phyloP scores from a whole-genome alignment of 2,888 invertebrate genomes.

The Synergus japonicus region DNA sequence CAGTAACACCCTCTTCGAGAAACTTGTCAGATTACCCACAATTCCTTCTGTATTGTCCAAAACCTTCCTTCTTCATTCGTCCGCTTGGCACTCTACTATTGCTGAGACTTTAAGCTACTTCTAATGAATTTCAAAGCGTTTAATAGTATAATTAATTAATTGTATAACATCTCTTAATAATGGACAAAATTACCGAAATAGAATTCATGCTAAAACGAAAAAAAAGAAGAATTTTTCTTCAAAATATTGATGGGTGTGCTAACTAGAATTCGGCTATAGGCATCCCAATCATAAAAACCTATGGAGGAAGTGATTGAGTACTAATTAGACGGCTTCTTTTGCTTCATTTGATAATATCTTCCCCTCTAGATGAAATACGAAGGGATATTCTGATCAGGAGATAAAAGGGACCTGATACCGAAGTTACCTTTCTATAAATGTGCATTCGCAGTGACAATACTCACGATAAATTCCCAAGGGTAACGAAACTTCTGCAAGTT shows the following conservation, averaged over 20 bases:
- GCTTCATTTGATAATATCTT: no score
- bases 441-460: slow-evolving; percentile 5
- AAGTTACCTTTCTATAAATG: neutral
- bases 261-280: no score
- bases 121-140: neutral
- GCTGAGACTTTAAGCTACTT: neutral
- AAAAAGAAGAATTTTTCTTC: neutral
- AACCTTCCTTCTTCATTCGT: neutral
- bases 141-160: neutral
- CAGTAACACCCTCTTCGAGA: neutral
- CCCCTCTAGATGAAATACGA: no score
- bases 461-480: slow-evolving; percentile 11
- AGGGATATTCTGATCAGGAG: neutral
- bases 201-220: neutral
- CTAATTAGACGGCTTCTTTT: no score
- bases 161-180: no score
- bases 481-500: slow-evolving; percentile 9
- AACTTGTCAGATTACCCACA: slow-evolving; percentile 29
- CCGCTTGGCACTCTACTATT: slow-evolving; percentile 9
- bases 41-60: slow-evolving; percentile 17
- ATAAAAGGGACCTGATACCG: neutral
- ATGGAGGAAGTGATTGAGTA: no score
- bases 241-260: no score
- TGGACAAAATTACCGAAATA: no score
- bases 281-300: no score